phyloP scores from a whole-genome alignment of 92 coral and sea anemone genomes.

The Umimayanthus kanabou region DNA sequence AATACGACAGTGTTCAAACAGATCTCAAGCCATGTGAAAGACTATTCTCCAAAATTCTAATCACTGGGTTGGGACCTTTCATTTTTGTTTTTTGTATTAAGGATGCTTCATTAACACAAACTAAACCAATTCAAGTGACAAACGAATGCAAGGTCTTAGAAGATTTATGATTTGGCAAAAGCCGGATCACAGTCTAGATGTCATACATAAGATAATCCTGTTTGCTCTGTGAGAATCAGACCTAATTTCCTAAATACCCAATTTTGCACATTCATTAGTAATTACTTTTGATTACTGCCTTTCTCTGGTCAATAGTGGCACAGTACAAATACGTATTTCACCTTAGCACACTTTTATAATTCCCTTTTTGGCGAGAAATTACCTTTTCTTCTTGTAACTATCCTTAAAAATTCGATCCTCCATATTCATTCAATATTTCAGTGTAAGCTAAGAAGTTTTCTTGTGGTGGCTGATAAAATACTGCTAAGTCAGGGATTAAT shows the following conservation, averaged over 20 bases:
- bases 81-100: not conserved
- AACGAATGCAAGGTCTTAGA: slow-evolving; percentile 12
- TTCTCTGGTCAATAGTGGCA: slow-evolving; percentile 1
- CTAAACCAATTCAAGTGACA: slow-evolving; percentile 1
- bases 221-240: slow-evolving; percentile 25
- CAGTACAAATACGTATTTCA: slow-evolving; percentile 5
- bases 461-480: not conserved
- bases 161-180: slow-evolving; percentile 15
- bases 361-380: not conserved
- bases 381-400: not conserved
- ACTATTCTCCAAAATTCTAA: not conserved
- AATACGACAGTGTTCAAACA: not conserved
- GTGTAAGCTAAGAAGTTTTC: not conserved
- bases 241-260: slow-evolving; percentile 43
- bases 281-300: slow-evolving; percentile 24
- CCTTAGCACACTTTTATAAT: not conserved
- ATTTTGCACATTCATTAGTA: slow-evolving; percentile 41
- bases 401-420: not conserved
- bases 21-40: not conserved
- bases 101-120: slow-evolving; percentile 4
- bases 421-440: not conserved
- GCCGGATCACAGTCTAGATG: slow-evolving; percentile 22
- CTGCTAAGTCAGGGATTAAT: not conserved
- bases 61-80: not conserved
- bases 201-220: slow-evolving; percentile 30